A percentile compares a stretch with the other conserved stretches of the same genome.
Evolutionary conservation across 1,140 invertebrate genomes (phyloP).

Genomic region (Sycophaga agraensis): DNA sequence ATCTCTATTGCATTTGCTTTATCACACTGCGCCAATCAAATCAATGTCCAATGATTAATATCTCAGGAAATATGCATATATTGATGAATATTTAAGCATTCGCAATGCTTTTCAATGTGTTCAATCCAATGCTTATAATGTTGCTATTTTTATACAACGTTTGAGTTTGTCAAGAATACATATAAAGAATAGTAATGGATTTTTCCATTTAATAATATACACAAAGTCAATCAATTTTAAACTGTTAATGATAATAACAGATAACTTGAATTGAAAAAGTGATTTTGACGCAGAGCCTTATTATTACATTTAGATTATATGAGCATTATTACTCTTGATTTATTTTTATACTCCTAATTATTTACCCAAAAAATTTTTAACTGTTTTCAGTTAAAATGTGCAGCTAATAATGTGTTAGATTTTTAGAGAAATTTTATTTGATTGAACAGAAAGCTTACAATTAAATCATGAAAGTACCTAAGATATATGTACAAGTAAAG

Average conservation of each 20-base stretch:
- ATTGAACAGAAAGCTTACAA: neutral
- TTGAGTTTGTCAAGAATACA: neutral
- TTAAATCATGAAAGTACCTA: slow-evolving; percentile 5
- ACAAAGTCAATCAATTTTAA: slow-evolving; percentile 7
- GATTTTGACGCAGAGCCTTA: neutral
- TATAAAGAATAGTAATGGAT: neutral
- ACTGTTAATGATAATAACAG: neutral
- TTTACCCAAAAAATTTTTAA: neutral
- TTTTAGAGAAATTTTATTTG: neutral
- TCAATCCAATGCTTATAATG: slow-evolving; percentile 14
- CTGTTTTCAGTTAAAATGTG: neutral
- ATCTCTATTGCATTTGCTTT: slow-evolving; percentile 20
- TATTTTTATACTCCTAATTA: slow-evolving; percentile 22
- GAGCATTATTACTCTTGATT: slow-evolving; percentile 10
- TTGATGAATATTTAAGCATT: neutral
- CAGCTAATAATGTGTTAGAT: neutral
- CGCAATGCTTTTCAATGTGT: slow-evolving; percentile 22
- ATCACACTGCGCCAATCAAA: slow-evolving; percentile 9
- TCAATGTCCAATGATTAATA: slow-evolving; percentile 15
- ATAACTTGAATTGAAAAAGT: neutral
- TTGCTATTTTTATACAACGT: neutral
- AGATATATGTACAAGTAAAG: slow-evolving; percentile 1
- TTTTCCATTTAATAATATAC: neutral
- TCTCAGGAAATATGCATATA: slow-evolving; percentile 20
- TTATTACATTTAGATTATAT: slow-evolving; percentile 1